Conservation (phyloP, 1,140 invertebrate species). For the Bombus consobrinus region DNA sequence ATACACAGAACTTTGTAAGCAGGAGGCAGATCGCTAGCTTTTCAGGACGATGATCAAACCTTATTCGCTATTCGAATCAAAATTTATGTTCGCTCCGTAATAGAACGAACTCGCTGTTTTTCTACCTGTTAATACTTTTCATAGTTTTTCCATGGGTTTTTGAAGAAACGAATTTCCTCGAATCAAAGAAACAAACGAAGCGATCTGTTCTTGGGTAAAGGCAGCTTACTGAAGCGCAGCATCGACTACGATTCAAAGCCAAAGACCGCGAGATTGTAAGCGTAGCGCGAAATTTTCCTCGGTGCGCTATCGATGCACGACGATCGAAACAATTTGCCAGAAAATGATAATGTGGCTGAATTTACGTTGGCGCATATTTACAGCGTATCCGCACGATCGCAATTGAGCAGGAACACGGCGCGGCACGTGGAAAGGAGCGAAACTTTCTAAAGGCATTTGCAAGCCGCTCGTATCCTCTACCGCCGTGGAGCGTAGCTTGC, state of each 20-base stretch:
- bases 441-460: conserved; percentile 41
- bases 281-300: not conserved
- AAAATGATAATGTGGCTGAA: conserved; percentile 12
- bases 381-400: not conserved
- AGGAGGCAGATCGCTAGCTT: not conserved
- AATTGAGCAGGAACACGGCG: no score
- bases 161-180: not conserved
- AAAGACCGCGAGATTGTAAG: no score
- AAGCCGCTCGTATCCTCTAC: conserved; percentile 30
- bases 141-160: not conserved
- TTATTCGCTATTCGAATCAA: not conserved
- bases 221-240: not conserved
- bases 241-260: not conserved
- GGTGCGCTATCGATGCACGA: not conserved
- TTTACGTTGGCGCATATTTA: not conserved
- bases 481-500: conserved; percentile 4
- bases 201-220: not conserved
- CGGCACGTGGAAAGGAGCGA: conserved; percentile 20
- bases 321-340: not conserved
- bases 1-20: not conserved
- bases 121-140: not conserved
- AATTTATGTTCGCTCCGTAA: not conserved
- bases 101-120: not conserved
- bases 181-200: not conserved
- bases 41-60: not conserved